A percentile compares a stretch with the other conserved stretches of the same genome.
Conservation (phyloP, 2,113 vertebrate species). For the Eurystomus gularis region DNA sequence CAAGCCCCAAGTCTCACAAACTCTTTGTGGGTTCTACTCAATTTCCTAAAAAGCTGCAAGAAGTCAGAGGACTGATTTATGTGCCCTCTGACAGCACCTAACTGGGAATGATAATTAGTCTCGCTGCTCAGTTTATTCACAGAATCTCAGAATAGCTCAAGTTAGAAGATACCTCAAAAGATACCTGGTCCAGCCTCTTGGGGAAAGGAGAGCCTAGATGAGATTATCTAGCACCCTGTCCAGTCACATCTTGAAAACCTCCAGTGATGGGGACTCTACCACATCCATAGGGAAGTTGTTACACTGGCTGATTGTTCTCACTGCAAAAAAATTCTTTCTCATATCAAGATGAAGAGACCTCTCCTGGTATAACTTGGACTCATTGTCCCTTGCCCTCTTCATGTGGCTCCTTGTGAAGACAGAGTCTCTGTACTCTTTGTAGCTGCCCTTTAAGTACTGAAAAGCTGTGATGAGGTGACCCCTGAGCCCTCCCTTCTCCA, state of each 20-base stretch:
- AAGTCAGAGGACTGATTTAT: neutral
- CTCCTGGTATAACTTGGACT: neutral
- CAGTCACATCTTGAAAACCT: neutral
- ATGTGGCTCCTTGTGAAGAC: neutral
- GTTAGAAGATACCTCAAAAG: neutral
- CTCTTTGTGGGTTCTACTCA: neutral
- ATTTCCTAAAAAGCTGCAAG: neutral
- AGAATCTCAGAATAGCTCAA: neutral
- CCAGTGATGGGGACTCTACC: neutral
- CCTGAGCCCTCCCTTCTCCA: neutral
- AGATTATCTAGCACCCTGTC: neutral
- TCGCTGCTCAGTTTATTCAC: neutral
- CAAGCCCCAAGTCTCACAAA: neutral
- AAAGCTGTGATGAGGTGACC: neutral
- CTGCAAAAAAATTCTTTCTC: neutral
- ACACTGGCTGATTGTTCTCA: neutral
- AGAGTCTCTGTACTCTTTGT: neutral
- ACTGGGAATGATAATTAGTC: neutral
- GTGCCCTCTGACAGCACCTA: neutral
- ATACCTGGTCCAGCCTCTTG: neutral
- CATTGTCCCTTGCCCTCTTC: neutral
- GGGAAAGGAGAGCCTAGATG: neutral
- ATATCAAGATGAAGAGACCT: neutral
- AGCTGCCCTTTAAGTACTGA: neutral
- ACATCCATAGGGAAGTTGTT: neutral